Conservation (phyloP, 2,797 vertebrate genomes). For the Callimico goeldii region DNA sequence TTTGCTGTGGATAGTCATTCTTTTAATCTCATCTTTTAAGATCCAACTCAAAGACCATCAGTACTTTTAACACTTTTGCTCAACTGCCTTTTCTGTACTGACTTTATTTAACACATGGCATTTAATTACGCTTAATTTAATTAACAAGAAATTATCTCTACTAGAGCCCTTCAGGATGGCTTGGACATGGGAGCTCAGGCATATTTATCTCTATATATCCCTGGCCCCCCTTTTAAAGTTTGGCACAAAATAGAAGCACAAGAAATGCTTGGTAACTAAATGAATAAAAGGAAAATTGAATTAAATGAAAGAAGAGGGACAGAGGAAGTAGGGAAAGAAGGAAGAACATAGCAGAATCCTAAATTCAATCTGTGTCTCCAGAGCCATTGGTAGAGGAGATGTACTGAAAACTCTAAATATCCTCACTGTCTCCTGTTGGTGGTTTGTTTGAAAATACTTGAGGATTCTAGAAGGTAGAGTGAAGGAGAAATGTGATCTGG, state of each 20-base stretch:
- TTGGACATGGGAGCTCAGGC: background rate
- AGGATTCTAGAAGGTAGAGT: background rate
- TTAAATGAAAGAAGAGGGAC: background rate
- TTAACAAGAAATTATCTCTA: background rate
- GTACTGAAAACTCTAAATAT: background rate
- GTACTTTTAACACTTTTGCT: background rate
- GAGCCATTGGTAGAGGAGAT: background rate
- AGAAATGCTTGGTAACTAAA: background rate
- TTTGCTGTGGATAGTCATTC: background rate
- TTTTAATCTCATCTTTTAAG: background rate
- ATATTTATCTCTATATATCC: background rate
- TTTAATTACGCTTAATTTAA: background rate
- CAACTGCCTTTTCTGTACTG: background rate
- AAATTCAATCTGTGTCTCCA: background rate
- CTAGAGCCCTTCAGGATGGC: background rate
- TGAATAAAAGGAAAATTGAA: background rate
- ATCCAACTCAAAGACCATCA: background rate
- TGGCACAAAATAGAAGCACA: background rate
- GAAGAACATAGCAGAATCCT: background rate
- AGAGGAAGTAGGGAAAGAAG: background rate
- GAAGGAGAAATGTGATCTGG: background rate
- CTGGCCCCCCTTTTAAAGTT: background rate
- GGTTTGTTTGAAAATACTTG: constrained; percentile 2
- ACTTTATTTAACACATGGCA: background rate
- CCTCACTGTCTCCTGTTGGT: background rate